Base-by-base conservation (phyloP, 2,888 invertebrate genomes). In the Margaritifera margaritifera region DNA sequence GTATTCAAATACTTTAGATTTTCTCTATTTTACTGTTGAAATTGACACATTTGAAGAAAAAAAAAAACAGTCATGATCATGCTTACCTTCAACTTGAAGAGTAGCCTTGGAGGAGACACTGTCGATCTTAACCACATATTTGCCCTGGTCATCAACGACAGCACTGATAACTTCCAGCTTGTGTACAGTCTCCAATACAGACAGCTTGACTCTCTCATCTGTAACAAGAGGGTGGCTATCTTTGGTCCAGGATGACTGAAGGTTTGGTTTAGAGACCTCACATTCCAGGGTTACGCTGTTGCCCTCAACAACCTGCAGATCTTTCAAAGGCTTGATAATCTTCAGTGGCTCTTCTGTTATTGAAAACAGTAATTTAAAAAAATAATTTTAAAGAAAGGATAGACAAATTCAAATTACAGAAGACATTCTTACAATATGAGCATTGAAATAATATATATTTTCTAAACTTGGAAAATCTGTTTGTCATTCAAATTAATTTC, bases 171-270 rank as follows among this genome's bases (percentile, higher is more conserved):
- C 84, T 65, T 79, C 79, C 68, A 89, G 79, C 27, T 73, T 78
- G 73, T 88, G 87, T 54, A 80, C 81, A 20, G 69, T 75, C 56
- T 84, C 86, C 90, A 96, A 95, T 86, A 95, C 94, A 66, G 95
- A 93, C 22, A 96, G 93, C 85, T 78, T 95, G 92, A 89, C 95
- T 88, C 95, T 79, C 59, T 83, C 96, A 94, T 95, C 95, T 60
- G 95, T 95, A 83, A 94, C 94, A 2, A 97, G 92, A 90, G 96
- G 95, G 81, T 94, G 93, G 24, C 84, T 86, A 68, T 87, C 84
- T 75, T 87, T 87, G 67, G 82, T 83, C 89, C 89, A 89, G 24
- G 80, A 83, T 57, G 83, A 86, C 4, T 71, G 68, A 24, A 83
- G 80, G 62, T 82, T 79, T n/a, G 87, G 84, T 69, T 86, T 85